Percentiles rank a stretch among this genome's conserved stretches.
Conservation (phyloP, 2,113 vertebrate genomes). For the Epinephelus cyanopodus region DNA sequence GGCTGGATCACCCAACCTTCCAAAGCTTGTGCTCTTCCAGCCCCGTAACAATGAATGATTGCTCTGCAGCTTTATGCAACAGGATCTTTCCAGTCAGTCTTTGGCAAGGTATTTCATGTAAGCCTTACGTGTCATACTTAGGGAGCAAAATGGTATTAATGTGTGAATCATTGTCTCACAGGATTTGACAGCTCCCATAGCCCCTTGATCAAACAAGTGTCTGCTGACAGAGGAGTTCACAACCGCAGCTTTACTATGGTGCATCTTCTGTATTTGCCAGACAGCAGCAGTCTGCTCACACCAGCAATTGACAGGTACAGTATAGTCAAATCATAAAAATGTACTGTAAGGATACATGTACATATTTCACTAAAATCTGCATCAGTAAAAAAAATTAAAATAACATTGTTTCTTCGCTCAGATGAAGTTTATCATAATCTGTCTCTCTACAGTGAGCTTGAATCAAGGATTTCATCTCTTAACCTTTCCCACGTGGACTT, state of each 20-base stretch:
- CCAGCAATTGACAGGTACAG: slow-evolving; percentile 61
- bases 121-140: too few species aligned
- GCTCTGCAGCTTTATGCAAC: too few species aligned
- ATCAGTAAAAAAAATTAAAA: not conserved
- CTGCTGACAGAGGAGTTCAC: slow-evolving; percentile 44
- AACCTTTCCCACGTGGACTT: slow-evolving; percentile 56
- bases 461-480: slow-evolving; percentile 68
- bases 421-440: not conserved
- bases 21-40: too few species aligned
- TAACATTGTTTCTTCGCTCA: not conserved
- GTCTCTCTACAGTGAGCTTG: slow-evolving; percentile 56
- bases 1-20: too few species aligned
- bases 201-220: slow-evolving; percentile 63
- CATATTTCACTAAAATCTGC: not conserved
- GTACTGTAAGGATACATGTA: not conserved
- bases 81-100: too few species aligned
- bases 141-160: not conserved
- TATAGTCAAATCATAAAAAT: slow-evolving; percentile 2
- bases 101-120: too few species aligned
- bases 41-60: too few species aligned
- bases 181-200: slow-evolving; percentile 58
- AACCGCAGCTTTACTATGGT: not conserved
- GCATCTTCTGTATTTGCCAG: slow-evolving; percentile 71
- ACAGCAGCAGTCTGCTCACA: slow-evolving; percentile 47
- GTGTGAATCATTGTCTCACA: slow-evolving; percentile 34